Evolutionary conservation across 2,888 invertebrate species (phyloP).

Genomic region (Teinopalpus imperialis): DNA sequence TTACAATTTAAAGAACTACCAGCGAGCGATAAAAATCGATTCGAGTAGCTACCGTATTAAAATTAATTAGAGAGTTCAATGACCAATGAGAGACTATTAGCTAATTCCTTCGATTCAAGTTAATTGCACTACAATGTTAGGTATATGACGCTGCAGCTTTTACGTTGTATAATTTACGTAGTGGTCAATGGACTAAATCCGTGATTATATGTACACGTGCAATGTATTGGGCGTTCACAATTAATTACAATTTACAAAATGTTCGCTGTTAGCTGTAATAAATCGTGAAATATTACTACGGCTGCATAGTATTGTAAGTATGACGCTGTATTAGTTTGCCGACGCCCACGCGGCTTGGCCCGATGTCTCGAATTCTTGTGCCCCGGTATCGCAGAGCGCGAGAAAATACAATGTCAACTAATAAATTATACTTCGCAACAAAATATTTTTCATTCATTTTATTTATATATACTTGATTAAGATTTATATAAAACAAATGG

Average conservation of each 20-base stretch:
- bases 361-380: conserved; percentile 16
- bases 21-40: conserved; percentile 42
- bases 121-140: conserved; percentile 34
- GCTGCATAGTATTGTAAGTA: conserved; percentile 19
- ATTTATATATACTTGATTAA: too few species aligned
- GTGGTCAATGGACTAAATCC: conserved; percentile 25
- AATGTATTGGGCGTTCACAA: conserved; percentile 10
- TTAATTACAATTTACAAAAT: conserved; percentile 24
- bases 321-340: conserved; percentile 20
- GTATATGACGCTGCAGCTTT: conserved; percentile 27
- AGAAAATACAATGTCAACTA: conserved; percentile 7
- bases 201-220: conserved; percentile 23
- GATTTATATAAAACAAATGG: too few species aligned
- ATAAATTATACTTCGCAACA: neutral
- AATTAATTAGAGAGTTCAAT: conserved; percentile 57
- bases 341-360: conserved; percentile 27
- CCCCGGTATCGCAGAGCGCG: conserved; percentile 5
- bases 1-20: conserved; percentile 44
- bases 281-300: conserved; percentile 25
- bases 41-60: conserved; percentile 45
- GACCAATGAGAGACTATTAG: conserved; percentile 46
- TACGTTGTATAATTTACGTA: conserved; percentile 27
- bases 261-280: conserved; percentile 17
- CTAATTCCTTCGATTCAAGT: conserved; percentile 45
- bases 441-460: conserved; percentile 19